phyloP scores from a whole-genome alignment of 2,797 vertebrate species.

The Tympanoctomys barrerae region DNA sequence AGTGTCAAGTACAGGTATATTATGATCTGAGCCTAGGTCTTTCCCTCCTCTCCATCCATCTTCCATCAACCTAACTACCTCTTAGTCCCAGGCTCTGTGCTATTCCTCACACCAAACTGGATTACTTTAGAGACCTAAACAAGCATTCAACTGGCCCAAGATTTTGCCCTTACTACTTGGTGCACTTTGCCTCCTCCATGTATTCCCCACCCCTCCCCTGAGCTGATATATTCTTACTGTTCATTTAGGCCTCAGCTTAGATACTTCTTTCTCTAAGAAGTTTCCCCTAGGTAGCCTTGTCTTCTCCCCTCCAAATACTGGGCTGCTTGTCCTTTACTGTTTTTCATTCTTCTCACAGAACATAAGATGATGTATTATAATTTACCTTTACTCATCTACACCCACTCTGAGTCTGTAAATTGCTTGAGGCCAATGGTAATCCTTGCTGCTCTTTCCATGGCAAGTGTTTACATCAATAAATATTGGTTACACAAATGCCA shows the following conservation, averaged over 20 bases:
- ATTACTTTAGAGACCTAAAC: neutral
- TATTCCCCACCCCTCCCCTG: neutral
- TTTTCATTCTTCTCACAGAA: neutral
- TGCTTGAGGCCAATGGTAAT: neutral
- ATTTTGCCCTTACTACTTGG: neutral
- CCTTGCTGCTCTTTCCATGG: neutral
- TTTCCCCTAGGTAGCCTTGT: neutral
- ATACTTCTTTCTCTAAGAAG: neutral
- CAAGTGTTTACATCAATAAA: neutral
- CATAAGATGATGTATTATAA: neutral
- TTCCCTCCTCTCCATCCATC: neutral
- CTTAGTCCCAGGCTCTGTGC: neutral
- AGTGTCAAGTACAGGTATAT: neutral
- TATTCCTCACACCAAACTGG: neutral
- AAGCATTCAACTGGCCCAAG: neutral
- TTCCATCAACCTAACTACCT: neutral
- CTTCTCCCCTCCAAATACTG: neutral
- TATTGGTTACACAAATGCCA: constrained; percentile 5
- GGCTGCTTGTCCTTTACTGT: neutral
- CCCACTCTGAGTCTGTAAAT: neutral
- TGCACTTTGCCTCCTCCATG: neutral
- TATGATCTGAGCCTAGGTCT: neutral
- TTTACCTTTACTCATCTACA: constrained; percentile 13
- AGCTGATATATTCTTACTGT: neutral
- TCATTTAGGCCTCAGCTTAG: neutral